Evolutionary conservation across 2,888 invertebrate genomes (phyloP), one percentile per base, ranked within the genome.

Genomic region (Oithona nana): DNA sequence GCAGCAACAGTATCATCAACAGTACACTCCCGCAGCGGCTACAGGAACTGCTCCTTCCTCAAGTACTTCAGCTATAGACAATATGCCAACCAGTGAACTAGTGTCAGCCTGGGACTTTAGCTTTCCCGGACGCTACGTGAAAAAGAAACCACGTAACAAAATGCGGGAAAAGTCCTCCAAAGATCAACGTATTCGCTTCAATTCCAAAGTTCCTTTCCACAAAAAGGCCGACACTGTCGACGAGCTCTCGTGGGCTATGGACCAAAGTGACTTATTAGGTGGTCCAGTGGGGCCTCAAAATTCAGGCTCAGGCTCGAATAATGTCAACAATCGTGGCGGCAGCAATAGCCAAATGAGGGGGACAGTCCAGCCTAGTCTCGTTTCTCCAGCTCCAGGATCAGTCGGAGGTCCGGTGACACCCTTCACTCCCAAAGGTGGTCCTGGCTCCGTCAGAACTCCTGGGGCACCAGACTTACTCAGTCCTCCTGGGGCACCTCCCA

Each of bases 361-460:
- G 83, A 83, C 84, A 73, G 83, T 86, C 81, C 71, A 77, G 82
- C 64, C 75, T 79, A 29, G 65, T 66, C 56, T 65, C 67, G 22
- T 64, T 54, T 60, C 55, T 26, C 59, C 61, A 13, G 57, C 54
- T 16, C 39, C 48, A 56, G 60, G n/a, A 60, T 48, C 50, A 22
- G 48, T 24, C 55, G 39, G 39, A 16, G 60, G 29, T 24, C 60
- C 28, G 16, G 50, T 28, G 55, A 48, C 24, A 16, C 48, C 60
- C n/a, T 24, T 51, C 60, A 51, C 28, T 57, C 60, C 54, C 3
- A 54, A 54, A 26, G 54, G 24, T 20, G 54, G 24, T 3, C 54
- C 54, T 16, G 54, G 54, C 13, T 54, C 54, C 2, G 54, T 54
- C 13, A 20, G 54, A 24, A 54, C 54, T 1, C 54, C 54, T 20